phyloP scores from a whole-genome alignment of 2,113 vertebrate genomes.

The Chaetodon trifascialis region DNA sequence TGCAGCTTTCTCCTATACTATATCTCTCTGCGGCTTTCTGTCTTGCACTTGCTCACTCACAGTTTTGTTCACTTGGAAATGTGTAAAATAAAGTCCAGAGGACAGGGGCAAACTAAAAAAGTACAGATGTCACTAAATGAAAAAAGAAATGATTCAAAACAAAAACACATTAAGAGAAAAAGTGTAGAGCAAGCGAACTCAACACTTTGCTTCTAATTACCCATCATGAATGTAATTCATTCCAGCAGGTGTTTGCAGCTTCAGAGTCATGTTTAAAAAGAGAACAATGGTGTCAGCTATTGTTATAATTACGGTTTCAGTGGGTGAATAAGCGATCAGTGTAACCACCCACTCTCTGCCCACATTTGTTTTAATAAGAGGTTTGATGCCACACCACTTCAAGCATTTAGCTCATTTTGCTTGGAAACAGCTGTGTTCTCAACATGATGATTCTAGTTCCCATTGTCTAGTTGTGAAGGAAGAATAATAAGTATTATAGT shows the following conservation, averaged over 20 bases:
- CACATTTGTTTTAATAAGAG: constrained; percentile 66
- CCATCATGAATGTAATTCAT: constrained; percentile 14
- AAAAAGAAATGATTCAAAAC: neutral
- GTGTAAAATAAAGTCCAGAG: neutral
- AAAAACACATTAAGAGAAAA: constrained; percentile 1
- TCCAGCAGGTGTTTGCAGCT: constrained; percentile 58
- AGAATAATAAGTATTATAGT: constrained; percentile 40
- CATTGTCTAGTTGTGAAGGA: constrained; percentile 30
- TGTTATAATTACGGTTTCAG: constrained; percentile 63
- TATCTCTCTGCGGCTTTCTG: neutral
- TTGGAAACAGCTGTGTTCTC: constrained; percentile 59
- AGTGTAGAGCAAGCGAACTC: neutral
- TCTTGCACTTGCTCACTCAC: constrained; percentile 8
- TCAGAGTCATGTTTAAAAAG: constrained; percentile 44
- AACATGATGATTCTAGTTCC: constrained; percentile 45
- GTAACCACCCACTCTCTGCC: constrained; percentile 41
- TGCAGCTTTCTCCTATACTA: constrained; percentile 1
- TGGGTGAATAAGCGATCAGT: constrained; percentile 41
- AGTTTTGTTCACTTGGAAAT: constrained; percentile 10
- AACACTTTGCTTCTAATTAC: neutral
- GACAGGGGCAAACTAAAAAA: constrained; percentile 10
- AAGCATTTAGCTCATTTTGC: constrained; percentile 48
- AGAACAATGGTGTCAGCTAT: constrained; percentile 52
- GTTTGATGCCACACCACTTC: constrained; percentile 47
- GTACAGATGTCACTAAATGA: constrained; percentile 35